Evolutionary conservation across 35 echinoderm and acorn worm species (phyloP).

Genomic region (Apostichopus parvimensis): DNA sequence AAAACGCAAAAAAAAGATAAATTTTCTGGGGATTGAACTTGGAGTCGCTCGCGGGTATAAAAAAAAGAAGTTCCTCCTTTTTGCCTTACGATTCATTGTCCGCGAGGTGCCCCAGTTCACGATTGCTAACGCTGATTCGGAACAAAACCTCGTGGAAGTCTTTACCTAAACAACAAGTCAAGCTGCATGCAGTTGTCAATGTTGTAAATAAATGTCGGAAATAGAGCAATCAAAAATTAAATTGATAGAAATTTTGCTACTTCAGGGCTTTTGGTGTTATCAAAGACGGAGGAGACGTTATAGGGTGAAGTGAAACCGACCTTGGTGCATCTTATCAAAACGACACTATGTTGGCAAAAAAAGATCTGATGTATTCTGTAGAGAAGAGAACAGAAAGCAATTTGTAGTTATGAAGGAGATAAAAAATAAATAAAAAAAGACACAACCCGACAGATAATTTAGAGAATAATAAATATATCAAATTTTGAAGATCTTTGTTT

Average conservation of each 20-base stretch:
- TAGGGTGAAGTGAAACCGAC: too few relatives aligned
- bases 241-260: constrained; percentile 31
- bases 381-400: too few relatives aligned
- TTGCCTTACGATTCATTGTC: neutral
- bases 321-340: too few relatives aligned
- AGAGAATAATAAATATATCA: too few relatives aligned
- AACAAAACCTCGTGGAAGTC: constrained; percentile 15
- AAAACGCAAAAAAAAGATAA: constrained; percentile 4
- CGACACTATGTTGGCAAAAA: too few relatives aligned
- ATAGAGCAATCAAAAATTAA: constrained; percentile 55
- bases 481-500: too few relatives aligned
- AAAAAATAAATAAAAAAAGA: too few relatives aligned
- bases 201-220: constrained; percentile 47
- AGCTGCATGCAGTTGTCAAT: constrained; percentile 30
- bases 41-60: constrained; percentile 3
- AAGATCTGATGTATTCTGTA: too few relatives aligned
- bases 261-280: neutral
- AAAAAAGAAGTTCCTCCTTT: neutral
- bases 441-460: too few relatives aligned
- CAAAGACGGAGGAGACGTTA: too few relatives aligned
- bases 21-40: constrained; percentile 33
- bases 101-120: constrained; percentile 26
- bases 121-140: constrained; percentile 30
- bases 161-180: constrained; percentile 30
- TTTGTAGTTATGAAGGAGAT: too few relatives aligned